Conservation (phyloP, 2,888 invertebrate species). For the Stomorhina lunata region DNA sequence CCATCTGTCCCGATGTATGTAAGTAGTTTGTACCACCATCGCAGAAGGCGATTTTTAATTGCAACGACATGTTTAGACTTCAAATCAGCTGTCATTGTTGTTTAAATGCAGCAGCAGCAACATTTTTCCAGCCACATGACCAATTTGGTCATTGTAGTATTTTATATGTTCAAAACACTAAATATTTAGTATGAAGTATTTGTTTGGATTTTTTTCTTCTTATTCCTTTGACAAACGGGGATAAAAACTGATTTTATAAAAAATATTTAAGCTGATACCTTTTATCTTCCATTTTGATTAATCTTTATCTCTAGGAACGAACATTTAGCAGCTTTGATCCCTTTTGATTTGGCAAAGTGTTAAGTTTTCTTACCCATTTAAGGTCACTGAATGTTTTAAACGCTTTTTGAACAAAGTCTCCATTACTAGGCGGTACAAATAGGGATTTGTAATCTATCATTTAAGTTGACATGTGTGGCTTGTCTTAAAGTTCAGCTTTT, state of each 20-base stretch:
- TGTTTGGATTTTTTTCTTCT: slow-evolving; percentile 35
- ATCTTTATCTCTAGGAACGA: not conserved
- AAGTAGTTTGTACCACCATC: slow-evolving; percentile 66
- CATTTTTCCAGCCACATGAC: slow-evolving; percentile 44
- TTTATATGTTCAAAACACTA: too few relatives aligned
- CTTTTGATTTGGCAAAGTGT: slow-evolving; percentile 51
- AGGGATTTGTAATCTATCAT: slow-evolving; percentile 52
- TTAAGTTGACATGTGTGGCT: slow-evolving; percentile 46
- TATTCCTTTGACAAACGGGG: slow-evolving; percentile 2
- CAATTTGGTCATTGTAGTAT: slow-evolving; percentile 44
- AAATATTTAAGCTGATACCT: slow-evolving; percentile 35
- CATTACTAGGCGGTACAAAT: slow-evolving; percentile 53
- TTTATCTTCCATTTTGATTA: slow-evolving; percentile 33
- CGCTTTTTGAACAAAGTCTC: slow-evolving; percentile 5
- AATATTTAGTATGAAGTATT: too few relatives aligned
- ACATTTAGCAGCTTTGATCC: slow-evolving; percentile 30
- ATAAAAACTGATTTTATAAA: not conserved
- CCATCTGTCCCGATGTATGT: not conserved
- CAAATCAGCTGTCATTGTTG: slow-evolving; percentile 71
- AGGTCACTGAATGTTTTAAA: slow-evolving; percentile 38
- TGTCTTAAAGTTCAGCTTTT: not conserved
- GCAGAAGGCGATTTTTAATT: slow-evolving; percentile 78
- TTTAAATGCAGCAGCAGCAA: slow-evolving; percentile 37
- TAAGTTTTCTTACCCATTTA: slow-evolving; percentile 41
- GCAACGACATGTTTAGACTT: slow-evolving; percentile 76